phyloP scores from a whole-genome alignment of 2,113 vertebrate species.

The Dicerorhinus sumatrensis region DNA sequence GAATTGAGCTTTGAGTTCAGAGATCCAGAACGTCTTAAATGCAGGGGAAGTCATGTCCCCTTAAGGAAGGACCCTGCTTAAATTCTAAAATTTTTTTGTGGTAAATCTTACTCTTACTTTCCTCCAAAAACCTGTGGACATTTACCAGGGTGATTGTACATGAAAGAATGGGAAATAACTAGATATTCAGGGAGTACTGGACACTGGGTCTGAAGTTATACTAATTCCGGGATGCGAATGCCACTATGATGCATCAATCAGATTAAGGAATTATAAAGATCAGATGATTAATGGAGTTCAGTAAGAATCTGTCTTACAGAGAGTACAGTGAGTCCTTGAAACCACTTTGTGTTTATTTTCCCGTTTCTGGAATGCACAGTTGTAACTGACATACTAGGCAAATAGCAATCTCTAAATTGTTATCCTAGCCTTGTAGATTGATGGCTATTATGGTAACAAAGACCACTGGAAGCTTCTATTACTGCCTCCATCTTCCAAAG shows the following conservation, averaged over 20 bases:
- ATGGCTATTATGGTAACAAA: background rate
- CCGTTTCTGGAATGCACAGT: background rate
- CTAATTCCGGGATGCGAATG: background rate
- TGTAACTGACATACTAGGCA: background rate
- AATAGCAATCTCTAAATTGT: background rate
- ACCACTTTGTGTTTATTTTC: background rate
- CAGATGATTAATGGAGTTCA: background rate
- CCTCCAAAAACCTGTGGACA: fast-evolving
- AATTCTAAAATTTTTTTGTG: background rate
- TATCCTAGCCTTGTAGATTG: background rate
- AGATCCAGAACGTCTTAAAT: background rate
- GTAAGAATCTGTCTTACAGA: background rate
- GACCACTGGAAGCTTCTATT: background rate
- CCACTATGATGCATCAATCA: background rate
- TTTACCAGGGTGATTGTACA: background rate
- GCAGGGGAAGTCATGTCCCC: background rate
- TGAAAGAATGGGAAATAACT: background rate
- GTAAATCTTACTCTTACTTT: background rate
- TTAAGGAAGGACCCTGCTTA: background rate
- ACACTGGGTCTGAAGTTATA: background rate
- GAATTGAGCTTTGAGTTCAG: background rate
- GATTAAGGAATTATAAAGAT: background rate
- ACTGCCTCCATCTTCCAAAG: background rate
- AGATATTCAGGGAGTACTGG: background rate
- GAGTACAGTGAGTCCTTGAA: background rate